A percentile compares a stretch with the other conserved stretches of the same genome.
Conservation (phyloP, 92 coral and sea anemone species). For the Palythoa grandiflora region DNA sequence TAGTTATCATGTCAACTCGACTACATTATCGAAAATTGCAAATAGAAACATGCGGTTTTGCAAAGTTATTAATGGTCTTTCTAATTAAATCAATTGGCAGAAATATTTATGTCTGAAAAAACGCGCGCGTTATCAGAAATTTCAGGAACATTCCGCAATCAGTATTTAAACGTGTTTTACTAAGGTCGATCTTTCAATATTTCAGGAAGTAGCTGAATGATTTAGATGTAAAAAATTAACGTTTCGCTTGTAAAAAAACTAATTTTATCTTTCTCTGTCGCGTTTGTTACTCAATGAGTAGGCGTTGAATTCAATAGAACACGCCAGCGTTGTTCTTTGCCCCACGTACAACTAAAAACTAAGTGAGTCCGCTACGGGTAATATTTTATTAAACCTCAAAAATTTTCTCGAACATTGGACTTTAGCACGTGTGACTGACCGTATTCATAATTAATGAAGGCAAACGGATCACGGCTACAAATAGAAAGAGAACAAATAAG, state of each 20-base stretch:
- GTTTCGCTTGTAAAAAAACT: no score
- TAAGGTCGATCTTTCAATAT: background rate
- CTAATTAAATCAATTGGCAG: background rate
- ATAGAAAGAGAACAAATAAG: conserved; percentile 10
- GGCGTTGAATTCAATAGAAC: background rate
- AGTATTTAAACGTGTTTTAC: background rate
- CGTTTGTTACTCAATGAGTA: background rate
- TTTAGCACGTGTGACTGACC: background rate
- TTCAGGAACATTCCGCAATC: background rate
- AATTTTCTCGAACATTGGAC: background rate
- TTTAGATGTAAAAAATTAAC: background rate
- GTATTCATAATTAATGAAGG: conserved; percentile 25
- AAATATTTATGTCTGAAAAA: background rate
- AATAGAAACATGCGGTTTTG: conserved; percentile 16
- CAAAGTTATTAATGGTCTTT: background rate
- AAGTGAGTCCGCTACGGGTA: background rate
- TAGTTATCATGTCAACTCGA: background rate
- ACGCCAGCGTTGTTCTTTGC: background rate
- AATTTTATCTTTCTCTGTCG: background rate
- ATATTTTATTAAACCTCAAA: background rate
- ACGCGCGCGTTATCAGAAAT: background rate
- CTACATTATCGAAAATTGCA: background rate
- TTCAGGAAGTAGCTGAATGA: background rate
- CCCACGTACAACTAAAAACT: background rate
- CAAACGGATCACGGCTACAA: conserved; percentile 7